Evolutionary conservation across 2,113 vertebrate species (phyloP).

Genomic region (Microtus richardsoni): DNA sequence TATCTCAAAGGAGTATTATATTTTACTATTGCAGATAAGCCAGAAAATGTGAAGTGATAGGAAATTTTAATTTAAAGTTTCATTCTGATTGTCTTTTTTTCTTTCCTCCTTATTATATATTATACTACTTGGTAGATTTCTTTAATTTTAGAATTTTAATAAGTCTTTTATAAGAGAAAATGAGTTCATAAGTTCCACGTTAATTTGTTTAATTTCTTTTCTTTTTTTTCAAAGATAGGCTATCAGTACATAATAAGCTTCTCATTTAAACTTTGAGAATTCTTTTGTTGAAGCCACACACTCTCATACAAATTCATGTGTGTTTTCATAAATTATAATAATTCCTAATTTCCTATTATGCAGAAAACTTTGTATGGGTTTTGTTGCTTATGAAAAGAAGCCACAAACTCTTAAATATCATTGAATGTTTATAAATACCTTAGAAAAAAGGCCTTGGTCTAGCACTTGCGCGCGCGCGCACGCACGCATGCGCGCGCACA

Average conservation of each 20-base stretch:
- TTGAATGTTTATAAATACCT: neutral
- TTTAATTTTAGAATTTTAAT: neutral
- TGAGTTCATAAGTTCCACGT: neutral
- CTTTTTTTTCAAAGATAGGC: neutral
- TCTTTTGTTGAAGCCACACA: neutral
- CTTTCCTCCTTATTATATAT: neutral
- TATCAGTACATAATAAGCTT: neutral
- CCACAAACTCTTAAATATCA: neutral
- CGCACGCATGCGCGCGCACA: no score
- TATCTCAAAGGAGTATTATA: constrained; percentile 1
- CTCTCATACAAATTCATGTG: neutral
- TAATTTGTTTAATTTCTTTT: neutral
- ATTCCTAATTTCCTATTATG: neutral
- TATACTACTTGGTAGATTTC: neutral
- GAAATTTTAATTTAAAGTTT: constrained; percentile 19
- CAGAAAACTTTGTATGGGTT: neutral
- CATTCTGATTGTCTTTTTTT: neutral
- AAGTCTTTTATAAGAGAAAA: neutral
- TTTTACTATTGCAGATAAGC: neutral
- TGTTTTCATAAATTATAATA: neutral
- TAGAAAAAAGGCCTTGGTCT: neutral
- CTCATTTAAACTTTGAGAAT: neutral
- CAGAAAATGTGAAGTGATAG: neutral
- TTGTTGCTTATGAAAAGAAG: neutral
- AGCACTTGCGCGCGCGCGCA: rapidly evolving